Evolutionary conservation across 37 sponge, comb jelly and placozoan genomes (phyloP), one percentile per base, ranked within the genome.

Genomic region (Chondrilla cf. caribensis): DNA sequence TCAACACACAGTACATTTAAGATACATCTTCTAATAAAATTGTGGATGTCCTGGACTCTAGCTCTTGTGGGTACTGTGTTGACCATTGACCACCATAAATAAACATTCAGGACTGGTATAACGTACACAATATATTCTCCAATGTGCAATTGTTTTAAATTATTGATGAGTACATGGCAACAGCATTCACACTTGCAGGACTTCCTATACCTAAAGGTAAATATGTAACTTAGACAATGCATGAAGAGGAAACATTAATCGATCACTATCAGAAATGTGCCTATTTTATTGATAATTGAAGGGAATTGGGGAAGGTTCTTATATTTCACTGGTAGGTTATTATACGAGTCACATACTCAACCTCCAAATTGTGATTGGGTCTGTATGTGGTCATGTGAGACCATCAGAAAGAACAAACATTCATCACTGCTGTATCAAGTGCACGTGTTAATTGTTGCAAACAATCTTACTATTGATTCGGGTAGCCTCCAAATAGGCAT

Each of bases 291-390:
- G 82, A 92, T 11, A 60, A 80, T 57, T 86, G 83, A 38, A 32
- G 58, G 44, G 43, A 55, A 38, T 8, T 24, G 25, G 79, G 89
- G 28, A 84, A 58, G 1, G 88, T 92, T 25, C 82, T 92, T 4
- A 83, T 92, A 0, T n/a, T n/a, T n/a, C 93, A 92, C 54, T 92
- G 93, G 92, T 92, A 70, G 65, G 86, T 14, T n/a, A n/a, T n/a
- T n/a, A n/a, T n/a, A n/a, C n/a, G n/a, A n/a, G n/a, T n/a, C n/a
- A n/a, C n/a, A n/a, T n/a, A n/a, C n/a, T n/a, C n/a, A n/a, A n/a
- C n/a, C n/a, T n/a, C n/a, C n/a, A n/a, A n/a, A n/a, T n/a, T n/a
- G n/a, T n/a, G n/a, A n/a, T n/a, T n/a, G n/a, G n/a, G n/a, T n/a
- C n/a, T n/a, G n/a, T n/a, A n/a, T n/a, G n/a, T n/a, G n/a, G n/a